Evolutionary conservation across 2,113 vertebrate species (phyloP).

Genomic region (Alectura lathami): DNA sequence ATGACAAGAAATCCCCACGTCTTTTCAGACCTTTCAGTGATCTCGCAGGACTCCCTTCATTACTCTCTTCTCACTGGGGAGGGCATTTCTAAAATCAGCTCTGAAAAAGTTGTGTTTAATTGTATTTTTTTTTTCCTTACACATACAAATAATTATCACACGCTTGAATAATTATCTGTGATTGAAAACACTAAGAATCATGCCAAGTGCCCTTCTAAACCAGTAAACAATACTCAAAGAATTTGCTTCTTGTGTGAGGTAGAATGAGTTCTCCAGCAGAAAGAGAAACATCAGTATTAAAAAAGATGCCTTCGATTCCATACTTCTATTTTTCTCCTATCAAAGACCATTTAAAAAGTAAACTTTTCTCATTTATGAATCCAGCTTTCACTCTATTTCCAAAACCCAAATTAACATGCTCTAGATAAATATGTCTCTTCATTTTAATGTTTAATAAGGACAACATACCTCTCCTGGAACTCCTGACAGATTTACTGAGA

Average conservation of each 20-base stretch:
- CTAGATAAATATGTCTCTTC: slow-evolving; percentile 53
- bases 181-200: neutral
- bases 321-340: neutral
- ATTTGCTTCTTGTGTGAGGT: neutral
- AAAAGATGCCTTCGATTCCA: neutral
- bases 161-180: neutral
- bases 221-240: neutral
- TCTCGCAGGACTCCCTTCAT: neutral
- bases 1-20: neutral
- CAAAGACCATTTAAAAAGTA: neutral
- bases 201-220: neutral
- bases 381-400: neutral
- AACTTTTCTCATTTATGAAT: slow-evolving; percentile 31
- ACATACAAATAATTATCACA: neutral
- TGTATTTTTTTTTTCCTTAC: neutral
- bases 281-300: neutral
- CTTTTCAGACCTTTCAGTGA: neutral
- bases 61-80: neutral
- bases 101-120: neutral
- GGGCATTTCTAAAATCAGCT: neutral
- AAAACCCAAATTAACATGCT: slow-evolving; percentile 48
- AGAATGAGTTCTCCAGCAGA: neutral
- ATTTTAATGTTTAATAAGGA: slow-evolving; percentile 69
- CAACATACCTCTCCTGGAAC: slow-evolving; percentile 45
- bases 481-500: slow-evolving; percentile 61